These are phyloP conservation scores for Amiota mariae DNA, from an alignment of 2,888 invertebrate species.

Conservation along the genomic window DNA sequence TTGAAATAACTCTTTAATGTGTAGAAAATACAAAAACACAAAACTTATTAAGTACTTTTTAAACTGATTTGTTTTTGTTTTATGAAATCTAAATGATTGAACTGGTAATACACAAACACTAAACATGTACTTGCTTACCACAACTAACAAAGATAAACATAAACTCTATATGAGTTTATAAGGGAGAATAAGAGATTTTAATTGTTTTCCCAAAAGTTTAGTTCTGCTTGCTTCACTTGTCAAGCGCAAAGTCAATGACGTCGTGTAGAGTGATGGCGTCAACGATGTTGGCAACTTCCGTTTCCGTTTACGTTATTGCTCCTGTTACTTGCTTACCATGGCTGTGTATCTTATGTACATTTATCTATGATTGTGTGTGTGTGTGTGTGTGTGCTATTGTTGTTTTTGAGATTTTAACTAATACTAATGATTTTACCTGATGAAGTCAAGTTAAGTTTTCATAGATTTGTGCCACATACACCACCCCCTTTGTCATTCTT, in stretches of 20 bases:
- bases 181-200: neutral
- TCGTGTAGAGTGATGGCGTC: neutral
- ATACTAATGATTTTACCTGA: slow-evolving; percentile 13
- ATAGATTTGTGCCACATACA: neutral
- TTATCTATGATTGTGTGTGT: neutral
- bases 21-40: neutral
- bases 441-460: neutral
- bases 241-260: neutral
- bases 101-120: neutral
- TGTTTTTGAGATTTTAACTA: neutral
- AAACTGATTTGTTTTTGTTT: slow-evolving; percentile 20
- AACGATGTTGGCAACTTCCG: neutral
- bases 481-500: neutral
- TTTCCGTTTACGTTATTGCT: slow-evolving; percentile 2
- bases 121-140: neutral
- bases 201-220: neutral
- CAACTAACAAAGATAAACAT: neutral
- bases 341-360: neutral
- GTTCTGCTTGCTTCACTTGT: neutral
- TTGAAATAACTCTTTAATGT: slow-evolving; percentile 14
- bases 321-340: neutral
- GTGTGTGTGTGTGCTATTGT: neutral
- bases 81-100: too few relatives aligned
- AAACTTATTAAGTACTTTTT: slow-evolving; percentile 25
- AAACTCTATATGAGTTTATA: neutral